Percentiles rank a stretch among this genome's conserved stretches.
Conservation (phyloP, 2,113 vertebrate genomes). For the Pangasianodon hypophthalmus region DNA sequence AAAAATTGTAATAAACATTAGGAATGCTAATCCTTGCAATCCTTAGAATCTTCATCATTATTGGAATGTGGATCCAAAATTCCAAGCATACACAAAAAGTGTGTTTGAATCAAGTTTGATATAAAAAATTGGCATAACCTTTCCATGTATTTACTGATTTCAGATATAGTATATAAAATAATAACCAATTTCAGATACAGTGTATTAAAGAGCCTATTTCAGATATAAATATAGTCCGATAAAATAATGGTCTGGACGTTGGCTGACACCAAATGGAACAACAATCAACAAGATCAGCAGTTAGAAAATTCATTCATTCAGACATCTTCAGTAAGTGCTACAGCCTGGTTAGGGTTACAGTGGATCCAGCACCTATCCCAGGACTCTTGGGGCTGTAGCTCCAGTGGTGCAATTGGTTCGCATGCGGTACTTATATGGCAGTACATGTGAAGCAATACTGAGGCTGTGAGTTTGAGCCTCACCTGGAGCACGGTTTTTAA, state of each 20-base stretch:
- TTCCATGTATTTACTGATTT: too few species aligned
- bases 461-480: slow-evolving; percentile 17
- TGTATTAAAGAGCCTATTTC: too few species aligned
- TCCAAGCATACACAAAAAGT: too few species aligned
- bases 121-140: neutral
- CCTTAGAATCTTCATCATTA: too few species aligned
- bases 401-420: slow-evolving; percentile 99
- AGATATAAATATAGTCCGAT: too few species aligned
- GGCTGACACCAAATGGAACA: neutral
- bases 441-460: slow-evolving; percentile 67
- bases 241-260: neutral
- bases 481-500: neutral
- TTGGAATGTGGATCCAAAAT: too few species aligned
- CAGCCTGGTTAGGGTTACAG: neutral
- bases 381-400: slow-evolving; percentile 64
- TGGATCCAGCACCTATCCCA: neutral
- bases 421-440: slow-evolving; percentile 98
- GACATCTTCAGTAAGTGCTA: rapidly evolving
- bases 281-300: neutral
- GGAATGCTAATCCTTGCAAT: too few species aligned
- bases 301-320: neutral
- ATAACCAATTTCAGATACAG: too few species aligned
- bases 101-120: neutral
- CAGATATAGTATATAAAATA: too few species aligned
- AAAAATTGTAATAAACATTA: too few species aligned